These are phyloP conservation scores for Tiaroga cobitis DNA, from an alignment of 2,797 vertebrate species.

Conservation along the genomic window DNA sequence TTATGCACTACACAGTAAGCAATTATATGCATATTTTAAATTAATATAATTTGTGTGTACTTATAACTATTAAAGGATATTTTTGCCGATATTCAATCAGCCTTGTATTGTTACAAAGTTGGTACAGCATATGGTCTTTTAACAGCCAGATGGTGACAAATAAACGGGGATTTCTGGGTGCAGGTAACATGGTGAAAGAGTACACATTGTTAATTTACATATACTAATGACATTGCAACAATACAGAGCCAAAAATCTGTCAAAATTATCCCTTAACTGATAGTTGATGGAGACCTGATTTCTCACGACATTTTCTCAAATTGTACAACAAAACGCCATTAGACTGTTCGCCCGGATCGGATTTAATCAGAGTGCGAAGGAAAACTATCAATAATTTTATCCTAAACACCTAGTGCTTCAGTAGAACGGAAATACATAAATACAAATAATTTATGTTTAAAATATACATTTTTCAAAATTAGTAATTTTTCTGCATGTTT, in stretches of 20 bases:
- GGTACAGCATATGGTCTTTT: background rate
- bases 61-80: background rate
- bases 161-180: background rate
- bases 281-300: background rate
- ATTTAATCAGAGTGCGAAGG: background rate
- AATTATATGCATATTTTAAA: background rate
- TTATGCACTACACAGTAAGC: background rate
- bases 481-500: background rate
- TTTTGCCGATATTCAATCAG: background rate
- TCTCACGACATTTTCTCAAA: background rate
- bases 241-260: background rate
- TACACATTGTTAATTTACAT: background rate
- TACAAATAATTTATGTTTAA: background rate
- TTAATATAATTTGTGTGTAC: background rate
- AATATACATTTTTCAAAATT: background rate
- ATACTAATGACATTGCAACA: background rate
- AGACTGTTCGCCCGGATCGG: background rate
- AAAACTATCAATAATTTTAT: background rate
- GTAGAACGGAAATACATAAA: background rate
- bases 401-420: background rate
- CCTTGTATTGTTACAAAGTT: background rate
- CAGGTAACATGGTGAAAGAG: background rate
- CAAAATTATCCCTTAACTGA: background rate
- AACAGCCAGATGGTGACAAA: background rate
- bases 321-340: background rate